Evolutionary conservation across 2,888 invertebrate species (phyloP), one percentile per base, ranked within the genome.

Genomic region (Drosophila aldrichi): DNA sequence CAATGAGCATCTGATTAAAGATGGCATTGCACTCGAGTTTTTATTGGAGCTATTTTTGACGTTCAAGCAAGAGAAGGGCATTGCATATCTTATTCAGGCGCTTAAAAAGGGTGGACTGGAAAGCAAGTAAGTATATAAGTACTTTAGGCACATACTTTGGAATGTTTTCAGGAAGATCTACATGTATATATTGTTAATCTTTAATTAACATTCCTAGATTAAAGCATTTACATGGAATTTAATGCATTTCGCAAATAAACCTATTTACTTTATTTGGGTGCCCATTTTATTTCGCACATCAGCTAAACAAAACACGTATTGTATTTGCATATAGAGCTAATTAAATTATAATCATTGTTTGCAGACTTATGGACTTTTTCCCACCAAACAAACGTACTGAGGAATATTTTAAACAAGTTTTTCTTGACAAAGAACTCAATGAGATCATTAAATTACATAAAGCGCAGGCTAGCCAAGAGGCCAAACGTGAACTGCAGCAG

Each of bases 21-120:
- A 97, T 95, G 97, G 98, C 92, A 95, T 98, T 92, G 98, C 98
- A 70, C 95, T 98, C 90, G 98, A 98, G 90, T 99, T 99, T 94
- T 95, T 98, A 90, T 95, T 98, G 89, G 97, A 97, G 93, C 96
- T 98, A 92, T 98, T 98, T 94, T 95, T 96, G 84, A 97, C 96
- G 82, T 97, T 98, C 95, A 97, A 98, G 93, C 95, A 95, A 91
- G 98, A 98, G 93, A 97, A 97, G 91, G 98, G 98, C 83, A 95
- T 96, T 87, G 94, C 96, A 77, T 96, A 97, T 90, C 95, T 98
- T 85, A 96, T 97, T 94, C 96, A 97, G 75, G 96, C 97, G 82
- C 95, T 98, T 86, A 97, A 97, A 93, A 96, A 95, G 93, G 97
- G 97, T 83, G 97, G 97, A 91, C 95, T 98, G 79, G 95, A 95